Base-by-base conservation (phyloP, 2,797 vertebrate species). In the Rhinichthys osculus region DNA sequence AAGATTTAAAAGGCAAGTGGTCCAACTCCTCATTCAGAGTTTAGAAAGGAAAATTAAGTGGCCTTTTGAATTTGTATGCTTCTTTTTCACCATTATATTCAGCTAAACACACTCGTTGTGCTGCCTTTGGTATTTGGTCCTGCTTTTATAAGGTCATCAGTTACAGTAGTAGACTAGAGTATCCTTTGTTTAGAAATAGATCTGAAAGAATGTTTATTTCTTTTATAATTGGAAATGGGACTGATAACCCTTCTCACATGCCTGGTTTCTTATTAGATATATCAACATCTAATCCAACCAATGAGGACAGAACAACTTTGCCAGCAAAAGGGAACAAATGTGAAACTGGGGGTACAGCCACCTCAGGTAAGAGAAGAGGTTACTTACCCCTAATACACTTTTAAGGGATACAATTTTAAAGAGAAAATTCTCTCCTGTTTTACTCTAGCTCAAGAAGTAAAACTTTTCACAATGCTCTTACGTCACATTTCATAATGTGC, bases 1-100 rank as follows among this genome's bases (percentile, higher is more conserved):
- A 67, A 23, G 50, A 86, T 83, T 76, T 87, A 78, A 88, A 87
- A 90, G 85, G 81, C 87, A 88, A 88, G 76, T 83, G 47, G 13
- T 33, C 79, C 33, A 72, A 47, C 27, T 78, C 71, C 40, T 62
- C n/a, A 83, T 79, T 38, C 30, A 40, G 23, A 40, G 23, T 67
- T 76, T 54, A 35, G 2, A 62, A 69, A 81, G 40, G 47, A 69
- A 38, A 47, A 57, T 3, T 0, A 80, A 78, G 40, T 84, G 72
- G n/a, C 67, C 67, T 82, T 11, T 30, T 72, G 64, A 23, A 42
- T 62, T 71, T 78, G 70, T 67, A 30, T 47, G 5, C 21, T 86
- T 78, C 77, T 62, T 50, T 62, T 83, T 83, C 27, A 72, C 47
- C 16, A 54, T 7, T 54, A 54, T 52, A 67, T 23, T 80, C 5